Evolutionary conservation across 2,888 invertebrate genomes (phyloP).

Genomic region (Gisinianus flammeolus): DNA sequence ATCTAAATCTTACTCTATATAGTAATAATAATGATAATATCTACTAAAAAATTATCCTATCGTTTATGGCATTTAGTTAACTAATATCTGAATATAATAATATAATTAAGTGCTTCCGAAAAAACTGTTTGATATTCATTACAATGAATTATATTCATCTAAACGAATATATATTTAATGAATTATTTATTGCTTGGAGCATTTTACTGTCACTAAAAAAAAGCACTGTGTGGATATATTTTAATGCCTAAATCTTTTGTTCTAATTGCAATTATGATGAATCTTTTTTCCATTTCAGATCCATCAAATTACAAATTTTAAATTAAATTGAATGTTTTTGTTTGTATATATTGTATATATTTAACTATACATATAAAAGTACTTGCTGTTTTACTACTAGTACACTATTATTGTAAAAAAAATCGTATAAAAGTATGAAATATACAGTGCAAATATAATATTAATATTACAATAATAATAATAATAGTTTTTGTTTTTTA

Average conservation of each 20-base stretch:
- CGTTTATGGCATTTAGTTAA: too few relatives aligned
- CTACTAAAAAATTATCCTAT: too few relatives aligned
- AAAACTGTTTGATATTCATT: not conserved
- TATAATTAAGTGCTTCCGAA: not conserved
- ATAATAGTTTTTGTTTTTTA: too few relatives aligned
- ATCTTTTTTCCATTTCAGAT: not conserved
- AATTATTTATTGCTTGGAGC: not conserved
- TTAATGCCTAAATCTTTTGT: too few relatives aligned
- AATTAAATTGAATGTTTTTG: not conserved
- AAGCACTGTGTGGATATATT: not conserved
- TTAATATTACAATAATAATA: too few relatives aligned
- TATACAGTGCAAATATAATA: constrained; percentile 2
- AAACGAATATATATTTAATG: not conserved
- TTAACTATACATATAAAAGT: not conserved
- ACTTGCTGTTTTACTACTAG: too few relatives aligned
- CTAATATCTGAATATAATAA: too few relatives aligned
- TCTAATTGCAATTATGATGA: not conserved
- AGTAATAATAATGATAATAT: too few relatives aligned
- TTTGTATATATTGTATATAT: not conserved
- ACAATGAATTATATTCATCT: not conserved
- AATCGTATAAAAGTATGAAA: constrained; percentile 1
- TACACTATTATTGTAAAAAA: not conserved
- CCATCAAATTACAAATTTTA: not conserved
- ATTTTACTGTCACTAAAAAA: not conserved
- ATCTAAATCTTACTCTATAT: too few relatives aligned